Base-by-base conservation (phyloP, 2,797 vertebrate genomes). In the Euphonia xanthogaster region DNA sequence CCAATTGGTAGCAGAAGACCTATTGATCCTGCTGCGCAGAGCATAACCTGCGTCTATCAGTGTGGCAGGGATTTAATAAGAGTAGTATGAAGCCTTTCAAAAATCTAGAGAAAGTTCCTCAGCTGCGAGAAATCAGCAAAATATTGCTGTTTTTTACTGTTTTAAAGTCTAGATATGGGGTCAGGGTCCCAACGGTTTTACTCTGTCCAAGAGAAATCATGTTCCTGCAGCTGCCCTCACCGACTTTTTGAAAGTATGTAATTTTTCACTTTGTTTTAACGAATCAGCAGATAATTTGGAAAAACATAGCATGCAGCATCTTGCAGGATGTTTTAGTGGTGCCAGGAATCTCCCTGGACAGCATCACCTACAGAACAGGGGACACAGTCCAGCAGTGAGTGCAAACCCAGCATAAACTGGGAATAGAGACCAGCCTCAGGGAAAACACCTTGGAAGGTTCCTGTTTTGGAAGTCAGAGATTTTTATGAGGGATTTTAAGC, bases 241-340 rank as follows among this genome's bases (percentile, higher is more conserved):
- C 57, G 76, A 53, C 54, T 81, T 78, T 62, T 81, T 8, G 55
- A 63, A 90, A 81, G 24, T 35, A 66, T 18, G 48, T 28, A 66
- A 7, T 60, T 85, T 93, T 93, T 82, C 44, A 53, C 30, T 86
- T 33, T 53, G 23, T 92, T 92, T 93, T 73, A 96, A 81, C 73
- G 70, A 82, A 70, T 31, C 44, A 79, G 66, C 9, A 90, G 31
- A 70, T 45, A 48, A 70, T 50, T 86, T 88, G 27, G n/a, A 53
- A 60, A 88, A 92, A 44, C 22, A 45, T 14, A n/a, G 8, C 27
- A 51, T 72, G 66, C 39, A 65, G 68, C 42, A 87, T 13, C 31
- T 83, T 0, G 0, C 55, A 47, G 57, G 33, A 10, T 66, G 27
- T 75, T 91, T 70, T 6, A 23, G 10, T 51, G 61, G 25, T 67